These are phyloP conservation scores for Meloe dianella DNA, from an alignment of 2,888 invertebrate genomes.

Conservation along the genomic window DNA sequence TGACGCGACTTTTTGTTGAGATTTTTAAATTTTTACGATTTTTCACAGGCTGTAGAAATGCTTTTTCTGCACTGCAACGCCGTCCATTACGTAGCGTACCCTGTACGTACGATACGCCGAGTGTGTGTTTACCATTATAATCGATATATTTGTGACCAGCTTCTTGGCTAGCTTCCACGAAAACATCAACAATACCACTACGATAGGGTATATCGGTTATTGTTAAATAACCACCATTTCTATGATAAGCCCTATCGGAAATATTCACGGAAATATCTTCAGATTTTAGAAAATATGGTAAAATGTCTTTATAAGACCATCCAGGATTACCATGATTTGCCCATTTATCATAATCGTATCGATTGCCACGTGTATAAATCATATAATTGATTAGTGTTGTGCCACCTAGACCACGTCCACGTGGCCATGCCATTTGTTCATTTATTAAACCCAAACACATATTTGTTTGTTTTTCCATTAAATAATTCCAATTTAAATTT, in stretches of 20 bases:
- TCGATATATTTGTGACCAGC: slow-evolving; percentile 71
- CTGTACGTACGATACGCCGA: slow-evolving; percentile 68
- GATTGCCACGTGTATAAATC: slow-evolving; percentile 68
- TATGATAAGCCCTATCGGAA: slow-evolving; percentile 53
- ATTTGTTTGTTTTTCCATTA: slow-evolving; percentile 64
- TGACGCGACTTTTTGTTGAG: slow-evolving; percentile 65
- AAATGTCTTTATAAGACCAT: slow-evolving; percentile 61
- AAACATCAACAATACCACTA: slow-evolving; percentile 62
- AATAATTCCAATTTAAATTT: slow-evolving; percentile 68
- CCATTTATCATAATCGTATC: slow-evolving; percentile 75
- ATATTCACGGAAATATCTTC: slow-evolving; percentile 52
- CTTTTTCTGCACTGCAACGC: slow-evolving; percentile 69
- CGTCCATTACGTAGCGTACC: slow-evolving; percentile 64
- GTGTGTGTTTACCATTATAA: slow-evolving; percentile 67
- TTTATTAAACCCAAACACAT: slow-evolving; percentile 62
- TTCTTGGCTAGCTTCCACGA: slow-evolving; percentile 67
- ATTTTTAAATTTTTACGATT: slow-evolving; percentile 70
- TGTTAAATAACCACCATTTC: slow-evolving; percentile 56
- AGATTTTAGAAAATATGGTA: slow-evolving; percentile 58
- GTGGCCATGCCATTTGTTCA: slow-evolving; percentile 59
- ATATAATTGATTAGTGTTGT: slow-evolving; percentile 58
- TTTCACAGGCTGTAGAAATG: slow-evolving; percentile 66
- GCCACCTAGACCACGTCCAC: slow-evolving; percentile 67
- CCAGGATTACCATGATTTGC: slow-evolving; percentile 63
- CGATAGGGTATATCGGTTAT: slow-evolving; percentile 54